Evolutionary conservation across 1,140 invertebrate species (phyloP).

Genomic region (Andricus grossulariae): DNA sequence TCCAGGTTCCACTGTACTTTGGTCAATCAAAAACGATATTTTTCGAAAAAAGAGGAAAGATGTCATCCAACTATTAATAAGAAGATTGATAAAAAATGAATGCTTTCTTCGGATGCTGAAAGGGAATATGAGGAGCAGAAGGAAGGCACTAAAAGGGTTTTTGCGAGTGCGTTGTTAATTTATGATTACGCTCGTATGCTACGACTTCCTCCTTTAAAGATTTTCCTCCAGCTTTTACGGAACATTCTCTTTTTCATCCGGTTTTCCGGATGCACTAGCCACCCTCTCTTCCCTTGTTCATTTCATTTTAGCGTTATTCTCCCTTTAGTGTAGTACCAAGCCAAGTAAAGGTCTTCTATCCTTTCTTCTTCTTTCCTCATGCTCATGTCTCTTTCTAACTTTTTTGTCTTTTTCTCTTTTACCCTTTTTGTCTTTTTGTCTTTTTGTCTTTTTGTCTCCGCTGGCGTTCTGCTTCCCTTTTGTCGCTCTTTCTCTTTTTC

Average conservation of each 20-base stretch:
- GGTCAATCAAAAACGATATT: no score
- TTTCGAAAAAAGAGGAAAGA: no score
- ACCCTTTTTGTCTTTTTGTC: not conserved
- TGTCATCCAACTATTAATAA: not conserved
- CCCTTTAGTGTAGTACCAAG: slow-evolving; percentile 30
- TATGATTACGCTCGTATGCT: slow-evolving; percentile 44
- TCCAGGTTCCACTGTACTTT: no score
- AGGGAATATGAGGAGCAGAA: slow-evolving; percentile 39
- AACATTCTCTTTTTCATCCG: slow-evolving; percentile 40
- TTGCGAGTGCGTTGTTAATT: slow-evolving; percentile 43
- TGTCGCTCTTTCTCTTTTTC: not conserved
- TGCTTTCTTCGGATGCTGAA: slow-evolving; percentile 32
- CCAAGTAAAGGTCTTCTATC: slow-evolving; percentile 21
- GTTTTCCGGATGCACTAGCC: slow-evolving; percentile 40
- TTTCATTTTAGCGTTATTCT: slow-evolving; percentile 44
- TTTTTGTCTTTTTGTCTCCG: slow-evolving; percentile 6
- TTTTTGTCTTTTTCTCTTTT: not conserved
- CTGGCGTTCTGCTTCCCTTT: not conserved
- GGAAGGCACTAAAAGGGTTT: slow-evolving; percentile 41
- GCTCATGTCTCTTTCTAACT: not conserved
- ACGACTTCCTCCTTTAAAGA: slow-evolving; percentile 34
- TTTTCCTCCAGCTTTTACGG: slow-evolving; percentile 36
- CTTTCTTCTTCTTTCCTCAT: not conserved
- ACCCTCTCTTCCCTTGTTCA: slow-evolving; percentile 36
- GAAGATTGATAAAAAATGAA: not conserved